Evolutionary conservation across 2,797 vertebrate species (phyloP), one percentile per base, ranked within the genome.

Genomic region (Limnodromus scolopaceus): DNA sequence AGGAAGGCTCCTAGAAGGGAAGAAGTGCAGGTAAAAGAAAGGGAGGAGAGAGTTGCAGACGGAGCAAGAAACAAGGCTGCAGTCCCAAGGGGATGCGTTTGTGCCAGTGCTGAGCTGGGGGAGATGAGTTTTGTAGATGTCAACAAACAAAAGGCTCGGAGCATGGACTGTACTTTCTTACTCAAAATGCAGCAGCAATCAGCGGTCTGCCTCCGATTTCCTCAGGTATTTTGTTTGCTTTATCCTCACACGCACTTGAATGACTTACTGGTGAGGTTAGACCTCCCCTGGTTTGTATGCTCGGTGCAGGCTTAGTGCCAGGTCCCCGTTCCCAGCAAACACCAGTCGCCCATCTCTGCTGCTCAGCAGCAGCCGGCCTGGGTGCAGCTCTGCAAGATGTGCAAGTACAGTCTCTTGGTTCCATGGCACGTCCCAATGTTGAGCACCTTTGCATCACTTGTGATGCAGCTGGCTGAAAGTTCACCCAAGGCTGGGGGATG

Each of bases 251-350:
- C 32, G 16, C 13, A 19, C 22, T 23, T 41, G 22, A n/a, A 51
- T 23, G 46, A 36, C 68, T 57, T 76, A 57, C 8, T 6, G 34
- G 19, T 41, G 43, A 76, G 71, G 46, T 23, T 19, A 14, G 38
- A 17, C 17, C n/a, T 69, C 9, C 24, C 41, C 20, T 58, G 58
- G 8, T 17, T 16, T 39, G 36, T 69, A n/a, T 63, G 27, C 48
- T 84, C 5, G 0, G 43, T 3, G 19, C 4, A 4, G 76, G 22
- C 38, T 76, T 30, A 16, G 30, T 20, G 11, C 18, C 30, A 18
- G 4, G 19, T 36, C 16, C 45, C 19, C 0, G 0, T 20, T 39
- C 55, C 39, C 61, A 51, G 27, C 4, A 54, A 36, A 11, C 10
- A 18, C 38, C 65, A 43, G 32, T 18, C 2, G 0, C 34, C 24